Base-by-base conservation (phyloP, 2,797 vertebrate genomes). In the Heliangelus exortis region DNA sequence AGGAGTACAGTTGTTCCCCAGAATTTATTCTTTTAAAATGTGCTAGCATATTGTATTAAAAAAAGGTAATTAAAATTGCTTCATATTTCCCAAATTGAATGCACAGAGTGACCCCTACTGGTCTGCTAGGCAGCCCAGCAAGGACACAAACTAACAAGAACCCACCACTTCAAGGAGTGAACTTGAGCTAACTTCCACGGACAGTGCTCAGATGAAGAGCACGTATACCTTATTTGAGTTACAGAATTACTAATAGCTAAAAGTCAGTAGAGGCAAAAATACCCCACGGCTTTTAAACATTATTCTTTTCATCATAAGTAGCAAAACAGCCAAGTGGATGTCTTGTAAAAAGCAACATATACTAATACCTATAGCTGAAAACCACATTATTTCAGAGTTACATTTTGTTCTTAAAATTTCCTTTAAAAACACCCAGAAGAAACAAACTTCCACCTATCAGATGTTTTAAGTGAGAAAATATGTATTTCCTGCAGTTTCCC, bases 41-140 rank as follows among this genome's bases (percentile, higher is more conserved):
- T 67, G 31, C 34, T 45, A 81, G 41, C 28, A 77, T 4, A 41
- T 1, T 22, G 61, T 94, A 96, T 94, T 96, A 61, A 48, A 89
- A 89, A 94, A 84, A 75, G 59, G 59, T 81, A 84, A 87, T 93
- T 95, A 95, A 95, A 96, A 94, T 72, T 6, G 92, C 45, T 41
- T 71, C 33, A 23, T 62, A 45, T 90, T 71, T 76, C 93, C 93
- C 93, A 92, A 97, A 97, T 74, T 96, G 93, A 97, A 95, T 96
- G 97, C 66, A 87, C 25, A 97, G 92, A 98, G 97, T 97, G 98
- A 98, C 98, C 97, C 96, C 97, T 98, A 96, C 97, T 97, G 98
- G 97, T 94, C 72, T 43, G 43, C 34, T 26, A 85, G 51, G 54
- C 65, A 76, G 43, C 31, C 41, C 69, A 93, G 73, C 75, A 92